Evolutionary conservation across 2,113 vertebrate species (phyloP).

Genomic region (Vulpes lagopus): DNA sequence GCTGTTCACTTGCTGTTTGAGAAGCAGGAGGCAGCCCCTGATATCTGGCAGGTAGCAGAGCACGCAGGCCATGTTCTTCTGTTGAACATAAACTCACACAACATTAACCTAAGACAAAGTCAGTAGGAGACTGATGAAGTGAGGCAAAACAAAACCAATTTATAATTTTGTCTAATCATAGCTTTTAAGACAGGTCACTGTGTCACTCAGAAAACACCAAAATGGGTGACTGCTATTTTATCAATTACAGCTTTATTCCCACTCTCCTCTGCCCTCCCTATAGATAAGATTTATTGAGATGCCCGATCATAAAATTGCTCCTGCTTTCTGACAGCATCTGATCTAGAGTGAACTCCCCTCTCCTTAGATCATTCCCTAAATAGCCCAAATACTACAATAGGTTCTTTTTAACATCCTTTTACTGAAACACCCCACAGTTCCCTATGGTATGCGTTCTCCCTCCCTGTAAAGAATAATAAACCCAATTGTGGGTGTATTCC

Average conservation of each 20-base stretch:
- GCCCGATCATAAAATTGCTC: not conserved
- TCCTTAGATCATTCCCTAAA: not conserved
- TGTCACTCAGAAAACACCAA: constrained; percentile 3
- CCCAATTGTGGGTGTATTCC: not conserved
- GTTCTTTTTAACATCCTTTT: constrained; percentile 16
- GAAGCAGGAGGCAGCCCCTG: not conserved
- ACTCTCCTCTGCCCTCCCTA: not conserved
- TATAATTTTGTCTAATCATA: not conserved
- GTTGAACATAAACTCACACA: constrained; percentile 18
- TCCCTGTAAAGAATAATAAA: constrained; percentile 37
- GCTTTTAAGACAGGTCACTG: not conserved
- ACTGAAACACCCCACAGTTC: not conserved
- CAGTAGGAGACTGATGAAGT: not conserved
- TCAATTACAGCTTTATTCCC: not conserved
- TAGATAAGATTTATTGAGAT: constrained; percentile 18
- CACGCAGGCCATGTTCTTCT: not conserved
- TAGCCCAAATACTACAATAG: not conserved
- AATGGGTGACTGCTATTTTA: not conserved
- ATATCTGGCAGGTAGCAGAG: not conserved
- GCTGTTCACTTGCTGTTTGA: constrained; percentile 30
- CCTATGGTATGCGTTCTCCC: not conserved
- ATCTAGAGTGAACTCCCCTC: not conserved
- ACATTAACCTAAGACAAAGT: not conserved
- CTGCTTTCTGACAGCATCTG: constrained; percentile 1
- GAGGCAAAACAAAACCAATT: not conserved